phyloP scores from a whole-genome alignment of 2,888 invertebrate genomes.

The Antheraea assamensis region DNA sequence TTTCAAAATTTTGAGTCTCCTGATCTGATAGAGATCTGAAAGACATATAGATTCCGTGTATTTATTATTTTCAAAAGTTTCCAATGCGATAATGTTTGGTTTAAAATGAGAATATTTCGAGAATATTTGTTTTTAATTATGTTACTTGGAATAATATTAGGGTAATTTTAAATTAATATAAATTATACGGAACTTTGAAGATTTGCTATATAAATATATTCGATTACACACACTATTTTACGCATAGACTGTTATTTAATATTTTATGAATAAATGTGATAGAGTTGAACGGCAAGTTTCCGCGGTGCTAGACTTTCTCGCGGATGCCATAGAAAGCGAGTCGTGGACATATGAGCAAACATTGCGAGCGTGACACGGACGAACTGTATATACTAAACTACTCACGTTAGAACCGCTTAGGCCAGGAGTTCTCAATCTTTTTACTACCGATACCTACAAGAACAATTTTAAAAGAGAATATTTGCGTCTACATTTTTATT shows the following conservation, averaged over 20 bases:
- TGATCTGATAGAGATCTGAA: no score
- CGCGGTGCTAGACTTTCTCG: slow-evolving; percentile 31
- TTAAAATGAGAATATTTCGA: not conserved
- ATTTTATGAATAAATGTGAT: slow-evolving; percentile 20
- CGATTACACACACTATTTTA: not conserved
- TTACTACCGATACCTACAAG: no score
- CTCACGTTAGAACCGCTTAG: not conserved
- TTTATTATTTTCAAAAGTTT: no score
- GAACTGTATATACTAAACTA: slow-evolving; percentile 7
- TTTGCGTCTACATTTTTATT: no score
- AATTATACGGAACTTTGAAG: not conserved
- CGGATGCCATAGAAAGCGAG: slow-evolving; percentile 39
- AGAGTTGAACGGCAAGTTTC: slow-evolving; percentile 1
- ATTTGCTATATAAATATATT: not conserved
- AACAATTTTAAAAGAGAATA: no score
- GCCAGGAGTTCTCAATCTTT: no score
- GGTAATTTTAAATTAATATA: no score
- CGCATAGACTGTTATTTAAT: not conserved
- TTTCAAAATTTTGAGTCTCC: no score
- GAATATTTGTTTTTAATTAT: not conserved
- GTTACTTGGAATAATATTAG: not conserved
- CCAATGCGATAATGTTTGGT: no score
- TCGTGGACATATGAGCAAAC: slow-evolving; percentile 22
- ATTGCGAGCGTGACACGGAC: slow-evolving; percentile 14
- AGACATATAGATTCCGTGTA: no score